Conservation (phyloP, 2,113 vertebrate species). For the Sturnus vulgaris region DNA sequence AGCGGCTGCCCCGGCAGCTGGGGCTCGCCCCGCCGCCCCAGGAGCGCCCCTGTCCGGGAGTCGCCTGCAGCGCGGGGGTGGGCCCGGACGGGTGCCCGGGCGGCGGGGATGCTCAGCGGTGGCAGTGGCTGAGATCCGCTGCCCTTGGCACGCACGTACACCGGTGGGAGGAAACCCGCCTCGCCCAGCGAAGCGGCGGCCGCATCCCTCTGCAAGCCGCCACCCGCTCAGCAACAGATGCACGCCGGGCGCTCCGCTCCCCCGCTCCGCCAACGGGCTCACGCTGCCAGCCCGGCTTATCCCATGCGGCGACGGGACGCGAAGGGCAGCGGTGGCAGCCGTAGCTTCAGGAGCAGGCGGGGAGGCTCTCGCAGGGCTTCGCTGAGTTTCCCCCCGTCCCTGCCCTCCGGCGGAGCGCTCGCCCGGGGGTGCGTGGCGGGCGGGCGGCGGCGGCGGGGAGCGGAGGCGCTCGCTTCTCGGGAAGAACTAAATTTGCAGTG, state of each 20-base stretch:
- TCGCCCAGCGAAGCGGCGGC: not conserved
- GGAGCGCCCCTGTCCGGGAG: not conserved
- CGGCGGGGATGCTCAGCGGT: not conserved
- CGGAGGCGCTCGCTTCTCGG: not conserved
- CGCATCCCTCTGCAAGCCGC: not conserved
- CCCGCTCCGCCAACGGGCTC: not conserved
- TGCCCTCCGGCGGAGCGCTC: not conserved
- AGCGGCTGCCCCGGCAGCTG: not conserved
- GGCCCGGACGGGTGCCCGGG: not conserved
- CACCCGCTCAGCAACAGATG: slow-evolving; percentile 55
- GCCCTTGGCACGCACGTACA: not conserved
- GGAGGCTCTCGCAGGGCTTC: not conserved
- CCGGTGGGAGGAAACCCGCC: not conserved
- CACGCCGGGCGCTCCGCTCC: not conserved
- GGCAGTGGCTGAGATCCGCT: not conserved
- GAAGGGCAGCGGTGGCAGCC: not conserved
- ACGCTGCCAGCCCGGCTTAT: not conserved
- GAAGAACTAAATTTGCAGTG: slow-evolving; percentile 53
- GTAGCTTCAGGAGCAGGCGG: not conserved
- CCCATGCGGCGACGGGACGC: not conserved
- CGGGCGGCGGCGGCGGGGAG: not conserved
- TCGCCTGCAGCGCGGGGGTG: not conserved
- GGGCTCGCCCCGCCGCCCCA: not conserved
- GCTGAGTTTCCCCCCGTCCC: not conserved
- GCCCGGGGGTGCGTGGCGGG: not conserved